A percentile compares a stretch with the other conserved stretches of the same genome.
These are phyloP conservation scores for Thecophora atra DNA, from an alignment of 2,888 invertebrate genomes.

Conservation along the genomic window DNA sequence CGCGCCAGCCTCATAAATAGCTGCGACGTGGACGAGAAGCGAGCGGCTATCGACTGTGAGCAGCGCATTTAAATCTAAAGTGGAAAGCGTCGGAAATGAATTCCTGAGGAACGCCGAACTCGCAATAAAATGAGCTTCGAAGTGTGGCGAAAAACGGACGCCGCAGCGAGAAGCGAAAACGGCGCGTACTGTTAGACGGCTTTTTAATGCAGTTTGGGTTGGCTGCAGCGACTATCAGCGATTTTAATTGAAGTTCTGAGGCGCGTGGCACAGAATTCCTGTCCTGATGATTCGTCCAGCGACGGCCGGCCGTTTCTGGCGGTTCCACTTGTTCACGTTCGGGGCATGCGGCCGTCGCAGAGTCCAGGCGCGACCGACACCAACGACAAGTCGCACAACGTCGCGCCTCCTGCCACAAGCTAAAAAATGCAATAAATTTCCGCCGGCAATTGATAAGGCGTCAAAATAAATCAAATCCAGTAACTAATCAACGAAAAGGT, in stretches of 20 bases:
- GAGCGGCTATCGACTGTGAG: not conserved
- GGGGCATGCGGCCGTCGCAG: not conserved
- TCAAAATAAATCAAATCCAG: conserved; percentile 65
- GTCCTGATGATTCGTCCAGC: not conserved
- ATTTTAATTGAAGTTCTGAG: not conserved
- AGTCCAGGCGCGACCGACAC: too few species aligned
- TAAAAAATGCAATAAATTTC: conserved; percentile 65
- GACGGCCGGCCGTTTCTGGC: not conserved
- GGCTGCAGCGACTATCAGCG: not conserved
- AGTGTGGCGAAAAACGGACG: not conserved
- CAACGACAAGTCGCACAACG: not conserved
- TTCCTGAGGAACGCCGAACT: not conserved
- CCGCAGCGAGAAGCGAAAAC: not conserved
- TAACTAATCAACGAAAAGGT: conserved; percentile 52
- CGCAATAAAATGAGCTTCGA: not conserved
- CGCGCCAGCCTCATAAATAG: not conserved
- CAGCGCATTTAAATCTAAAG: not conserved
- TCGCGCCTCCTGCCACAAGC: not conserved
- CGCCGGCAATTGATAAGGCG: conserved; percentile 64
- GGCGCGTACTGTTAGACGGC: not conserved
- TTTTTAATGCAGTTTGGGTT: not conserved
- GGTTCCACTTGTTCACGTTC: too few species aligned
- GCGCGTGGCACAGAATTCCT: not conserved
- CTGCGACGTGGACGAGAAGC: not conserved
- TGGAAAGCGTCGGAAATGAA: not conserved